Conservation (phyloP, 2,888 invertebrate species). For the Leuctra nigra region DNA sequence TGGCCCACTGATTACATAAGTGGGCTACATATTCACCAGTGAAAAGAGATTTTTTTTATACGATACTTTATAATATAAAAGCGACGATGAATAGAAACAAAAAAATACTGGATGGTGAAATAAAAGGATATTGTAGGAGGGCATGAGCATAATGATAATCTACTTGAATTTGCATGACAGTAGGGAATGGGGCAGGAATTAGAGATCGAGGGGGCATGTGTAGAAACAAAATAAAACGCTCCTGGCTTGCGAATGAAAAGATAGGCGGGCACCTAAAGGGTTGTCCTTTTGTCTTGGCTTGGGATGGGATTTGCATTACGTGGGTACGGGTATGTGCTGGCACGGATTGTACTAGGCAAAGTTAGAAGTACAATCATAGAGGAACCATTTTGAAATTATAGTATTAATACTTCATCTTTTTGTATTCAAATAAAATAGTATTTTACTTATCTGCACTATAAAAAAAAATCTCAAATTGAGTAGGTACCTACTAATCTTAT, state of each 20-base stretch:
- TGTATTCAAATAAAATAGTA: too few relatives aligned
- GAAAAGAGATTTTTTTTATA: neutral
- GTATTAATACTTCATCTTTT: too few relatives aligned
- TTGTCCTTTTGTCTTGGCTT: constrained; percentile 13
- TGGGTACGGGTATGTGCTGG: too few relatives aligned
- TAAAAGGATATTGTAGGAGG: constrained; percentile 24
- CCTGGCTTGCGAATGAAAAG: constrained; percentile 18
- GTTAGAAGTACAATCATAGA: too few relatives aligned
- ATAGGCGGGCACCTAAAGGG: constrained; percentile 17
- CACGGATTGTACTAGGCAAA: too few relatives aligned
- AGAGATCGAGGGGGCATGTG: too few relatives aligned
- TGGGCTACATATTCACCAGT: neutral
- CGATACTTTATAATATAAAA: constrained; percentile 3
- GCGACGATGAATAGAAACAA: constrained; percentile 22
- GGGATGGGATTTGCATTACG: constrained; percentile 7
- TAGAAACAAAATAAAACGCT: neutral
- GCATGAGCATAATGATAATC: constrained; percentile 24
- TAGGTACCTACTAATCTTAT: too few relatives aligned
- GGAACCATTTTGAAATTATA: too few relatives aligned
- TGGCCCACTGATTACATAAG: constrained; percentile 2
- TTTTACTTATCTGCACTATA: too few relatives aligned
- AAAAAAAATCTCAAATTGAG: too few relatives aligned
- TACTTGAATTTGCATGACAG: constrained; percentile 23
- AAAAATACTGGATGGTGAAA: constrained; percentile 15
- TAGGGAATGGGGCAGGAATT: constrained; percentile 6